Base-by-base conservation (phyloP, 2,888 invertebrate genomes). In the Hirudinaria manillensis region DNA sequence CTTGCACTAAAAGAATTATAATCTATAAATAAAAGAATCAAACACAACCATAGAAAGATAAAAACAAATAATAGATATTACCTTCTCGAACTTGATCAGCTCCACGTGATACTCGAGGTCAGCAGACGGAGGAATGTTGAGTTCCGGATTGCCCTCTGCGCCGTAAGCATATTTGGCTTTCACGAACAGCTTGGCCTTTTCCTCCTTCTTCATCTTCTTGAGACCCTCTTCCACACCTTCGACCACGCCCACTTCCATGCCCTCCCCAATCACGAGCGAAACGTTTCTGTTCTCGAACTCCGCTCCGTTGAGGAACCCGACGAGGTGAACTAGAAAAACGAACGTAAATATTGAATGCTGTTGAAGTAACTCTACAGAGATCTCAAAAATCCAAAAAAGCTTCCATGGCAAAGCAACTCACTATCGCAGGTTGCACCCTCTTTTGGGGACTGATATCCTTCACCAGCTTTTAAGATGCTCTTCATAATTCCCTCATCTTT, bases 251-350 rank as follows among this genome's bases (percentile, higher is more conserved):
- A 86, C 85, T 77, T 92, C 92, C 75, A 87, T 88, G 13, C 93
- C 94, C 86, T 97, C 96, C 0, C 97, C 97, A 29, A 95, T 87
- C 24, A 88, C 86, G 85, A 96, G 98, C 36, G 90, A 89, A 0
- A 94, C 89, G 66, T 93, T 91, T 80, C 92, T 88, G 27, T 91
- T 91, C 81, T 96, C 94, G 85, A 95, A 93, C 10, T 88, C 86
- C 76, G 83, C 84, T 0, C 88, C 90, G 74, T 90, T 88, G 80
- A 89, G 89, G 77, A 87, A 89, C 2, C 91, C 91, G 81, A 89
- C 88, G 53, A 93, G 83, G 81, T 92, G 90, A 78, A 93, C 93
- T 92, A 86, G 68, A 88, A 87, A 79, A 45, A 16, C 45, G 10
- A 10, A 45, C 45, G 77, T 78, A 81, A 27, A 76, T 27, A 76